Conservation (phyloP, 2,888 invertebrate genomes). For the Elysia crispata region DNA sequence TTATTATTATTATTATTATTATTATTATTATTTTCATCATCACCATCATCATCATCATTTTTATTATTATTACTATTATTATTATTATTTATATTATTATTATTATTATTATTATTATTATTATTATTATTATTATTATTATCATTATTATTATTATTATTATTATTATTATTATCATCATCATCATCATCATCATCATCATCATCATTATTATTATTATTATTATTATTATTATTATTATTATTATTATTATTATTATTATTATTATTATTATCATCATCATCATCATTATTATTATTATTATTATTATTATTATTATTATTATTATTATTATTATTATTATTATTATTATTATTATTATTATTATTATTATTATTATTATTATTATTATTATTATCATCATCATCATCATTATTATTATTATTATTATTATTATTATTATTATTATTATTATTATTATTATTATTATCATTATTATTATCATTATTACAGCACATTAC, state of each 20-base stretch:
- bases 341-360: too few species aligned
- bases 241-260: constrained; percentile 40
- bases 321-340: too few species aligned
- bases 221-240: constrained; percentile 31
- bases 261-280: constrained; percentile 42
- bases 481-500: too few species aligned
- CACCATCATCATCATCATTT: constrained; percentile 10
- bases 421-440: too few species aligned
- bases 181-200: constrained; percentile 43
- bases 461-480: too few species aligned
- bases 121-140: constrained; percentile 14
- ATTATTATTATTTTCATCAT: constrained; percentile 16
- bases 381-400: too few species aligned
- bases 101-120: constrained; percentile 15
- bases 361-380: too few species aligned
- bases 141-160: constrained; percentile 28
- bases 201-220: constrained; percentile 41
- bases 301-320: too few species aligned
- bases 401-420: too few species aligned
- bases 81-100: constrained; percentile 23
- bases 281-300: neutral
- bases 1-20: neutral
- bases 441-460: too few species aligned
- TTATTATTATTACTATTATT: constrained; percentile 14
- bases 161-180: constrained; percentile 35